These are phyloP conservation scores for Myxocyprinus asiaticus DNA, from an alignment of 2,113 vertebrate species.

Conservation along the genomic window DNA sequence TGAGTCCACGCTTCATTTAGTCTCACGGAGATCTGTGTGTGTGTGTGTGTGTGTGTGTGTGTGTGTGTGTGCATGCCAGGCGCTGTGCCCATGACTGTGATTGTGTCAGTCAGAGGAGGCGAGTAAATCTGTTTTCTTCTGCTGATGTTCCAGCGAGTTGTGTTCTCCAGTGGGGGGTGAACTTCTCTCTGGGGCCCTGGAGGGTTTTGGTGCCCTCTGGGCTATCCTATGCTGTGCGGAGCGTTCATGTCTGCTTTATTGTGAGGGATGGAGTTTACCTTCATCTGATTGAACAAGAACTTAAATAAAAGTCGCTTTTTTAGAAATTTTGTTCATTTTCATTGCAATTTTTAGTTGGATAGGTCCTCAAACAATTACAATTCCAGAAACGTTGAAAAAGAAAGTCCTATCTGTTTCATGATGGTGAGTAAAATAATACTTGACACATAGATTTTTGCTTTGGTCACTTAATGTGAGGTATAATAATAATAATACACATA, in stretches of 20 bases:
- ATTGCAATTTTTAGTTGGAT: neutral
- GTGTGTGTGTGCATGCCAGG: neutral
- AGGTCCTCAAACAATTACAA: neutral
- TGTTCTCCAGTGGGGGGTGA: conserved; percentile 20
- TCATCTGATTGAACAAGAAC: neutral
- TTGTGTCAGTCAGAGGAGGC: conserved; percentile 33
- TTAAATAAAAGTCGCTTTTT: neutral
- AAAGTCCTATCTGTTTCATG: too few species aligned
- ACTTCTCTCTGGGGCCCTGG: neutral
- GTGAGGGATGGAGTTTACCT: neutral
- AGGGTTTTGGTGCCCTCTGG: conserved; percentile 12
- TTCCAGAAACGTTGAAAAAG: too few species aligned
- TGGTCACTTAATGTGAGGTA: too few species aligned
- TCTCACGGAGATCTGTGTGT: conserved; percentile 18
- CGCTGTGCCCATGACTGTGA: conserved; percentile 3
- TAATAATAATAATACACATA: too few species aligned
- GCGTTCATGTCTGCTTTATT: neutral
- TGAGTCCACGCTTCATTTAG: conserved; percentile 50
- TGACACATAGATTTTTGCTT: too few species aligned
- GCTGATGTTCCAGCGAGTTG: neutral
- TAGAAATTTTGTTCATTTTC: neutral
- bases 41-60: neutral
- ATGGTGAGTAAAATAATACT: too few species aligned
- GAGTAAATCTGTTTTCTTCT: conserved; percentile 29
- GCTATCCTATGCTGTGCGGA: neutral